Evolutionary conservation across 1,140 invertebrate genomes (phyloP), one percentile per base, ranked within the genome.

Genomic region (Ladona fulva): DNA sequence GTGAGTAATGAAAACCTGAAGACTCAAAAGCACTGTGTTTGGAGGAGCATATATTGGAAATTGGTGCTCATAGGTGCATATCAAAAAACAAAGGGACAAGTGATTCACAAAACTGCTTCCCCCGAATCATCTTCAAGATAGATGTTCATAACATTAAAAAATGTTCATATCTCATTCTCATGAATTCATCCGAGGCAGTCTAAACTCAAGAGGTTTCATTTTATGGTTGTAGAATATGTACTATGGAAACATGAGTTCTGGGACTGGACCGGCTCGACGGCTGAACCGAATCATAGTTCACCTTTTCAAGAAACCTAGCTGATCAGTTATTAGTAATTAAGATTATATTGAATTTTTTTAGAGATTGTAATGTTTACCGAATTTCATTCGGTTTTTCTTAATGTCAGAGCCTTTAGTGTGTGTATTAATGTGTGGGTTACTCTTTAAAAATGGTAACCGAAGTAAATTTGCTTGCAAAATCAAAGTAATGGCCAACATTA

Each of bases 241-340:
- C 52, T 66, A 66, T 66, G 16, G n/a, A 66, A 66, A 66, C n/a
- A 5, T 12, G 52, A 6, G 52, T 66, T 66, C 52, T 12, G 16
- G 52, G 12, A 22, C n/a, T 19, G 52, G 52, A 22, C 52, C 5
- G n/a, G 52, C 52, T 12, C 1, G 1, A 22, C 14, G 52, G 52
- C n/a, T 66, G 52, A 22, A 16, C 52, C n/a, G 14, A 66, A 19
- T 6, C 52, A 19, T 12, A 66, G 52, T 66, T 66, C 52, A 66
- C 52, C 52, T 66, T 66, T 66, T 66, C 16, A 22, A 66, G n/a
- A 66, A 66, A 66, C 52, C 14, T 66, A 66, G 52, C 14, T 66
- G 52, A 66, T 66, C 52, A 66, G 3, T 66, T 66, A 66, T 66
- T 66, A 66, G 52, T 66, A 66, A 19, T 66, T 66, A 66, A 66